phyloP scores from a whole-genome alignment of 2,888 invertebrate species.

The Lochmaea capreae region DNA sequence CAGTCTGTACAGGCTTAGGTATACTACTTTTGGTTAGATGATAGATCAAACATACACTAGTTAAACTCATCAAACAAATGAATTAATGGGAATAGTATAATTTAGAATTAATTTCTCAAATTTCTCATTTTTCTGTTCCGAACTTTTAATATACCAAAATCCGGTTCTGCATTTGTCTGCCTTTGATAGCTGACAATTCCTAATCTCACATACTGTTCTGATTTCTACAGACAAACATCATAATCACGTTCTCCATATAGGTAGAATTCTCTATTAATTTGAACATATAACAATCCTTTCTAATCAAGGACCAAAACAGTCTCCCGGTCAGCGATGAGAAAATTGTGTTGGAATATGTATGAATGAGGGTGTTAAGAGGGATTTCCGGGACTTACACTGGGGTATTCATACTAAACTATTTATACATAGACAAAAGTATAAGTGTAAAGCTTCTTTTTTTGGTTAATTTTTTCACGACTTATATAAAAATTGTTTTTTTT shows the following conservation, averaged over 20 bases:
- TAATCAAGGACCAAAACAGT: constrained; percentile 33
- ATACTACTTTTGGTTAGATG: too few species aligned
- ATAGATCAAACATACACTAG: too few species aligned
- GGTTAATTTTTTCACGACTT: too few species aligned
- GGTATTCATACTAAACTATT: not conserved
- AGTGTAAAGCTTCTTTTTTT: too few species aligned
- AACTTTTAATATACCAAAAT: not conserved
- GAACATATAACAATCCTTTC: constrained; percentile 33
- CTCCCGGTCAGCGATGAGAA: constrained; percentile 3
- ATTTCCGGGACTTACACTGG: not conserved
- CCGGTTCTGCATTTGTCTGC: constrained; percentile 41
- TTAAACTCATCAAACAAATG: too few species aligned
- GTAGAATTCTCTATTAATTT: constrained; percentile 37
- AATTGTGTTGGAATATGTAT: not conserved
- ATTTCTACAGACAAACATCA: constrained; percentile 52
- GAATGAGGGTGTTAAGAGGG: not conserved
- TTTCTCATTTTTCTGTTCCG: not conserved
- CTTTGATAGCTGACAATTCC: constrained; percentile 54
- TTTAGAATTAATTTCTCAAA: not conserved
- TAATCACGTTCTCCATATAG: constrained; percentile 52
- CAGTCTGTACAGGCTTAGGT: too few species aligned
- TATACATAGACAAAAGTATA: not conserved
- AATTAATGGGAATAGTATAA: too few species aligned
- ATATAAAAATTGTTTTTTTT: not conserved
- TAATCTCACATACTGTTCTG: constrained; percentile 52